Evolutionary conservation across 2,888 invertebrate genomes (phyloP).

Genomic region (Neocrepidodera transversa): DNA sequence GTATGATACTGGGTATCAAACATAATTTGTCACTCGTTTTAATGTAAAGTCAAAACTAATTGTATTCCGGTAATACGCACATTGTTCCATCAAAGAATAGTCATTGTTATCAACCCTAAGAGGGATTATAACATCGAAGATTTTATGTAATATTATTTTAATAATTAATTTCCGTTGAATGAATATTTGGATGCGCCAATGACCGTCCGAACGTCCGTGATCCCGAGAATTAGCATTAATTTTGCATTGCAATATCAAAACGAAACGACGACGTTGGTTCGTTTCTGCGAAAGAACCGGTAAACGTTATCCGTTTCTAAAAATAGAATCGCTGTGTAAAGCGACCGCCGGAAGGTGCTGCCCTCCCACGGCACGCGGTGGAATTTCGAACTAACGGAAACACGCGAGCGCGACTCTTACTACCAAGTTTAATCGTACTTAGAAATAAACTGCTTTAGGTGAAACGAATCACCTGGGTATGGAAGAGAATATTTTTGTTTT

Average conservation of each 20-base stretch:
- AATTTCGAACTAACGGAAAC: slow-evolving; percentile 36
- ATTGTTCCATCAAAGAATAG: background rate
- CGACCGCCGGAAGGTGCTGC: slow-evolving; percentile 43
- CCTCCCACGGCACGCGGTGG: slow-evolving; percentile 41
- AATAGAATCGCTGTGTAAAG: slow-evolving; percentile 47
- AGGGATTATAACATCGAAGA: too few species aligned
- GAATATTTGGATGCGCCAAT: background rate
- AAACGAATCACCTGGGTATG: too few species aligned
- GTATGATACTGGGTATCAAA: slow-evolving; percentile 15
- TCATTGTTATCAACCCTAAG: too few species aligned
- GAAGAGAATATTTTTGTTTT: background rate
- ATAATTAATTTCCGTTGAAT: too few species aligned
- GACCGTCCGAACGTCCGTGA: background rate
- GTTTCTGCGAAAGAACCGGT: slow-evolving; percentile 47
- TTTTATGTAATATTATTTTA: too few species aligned
- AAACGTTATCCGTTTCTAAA: slow-evolving; percentile 48
- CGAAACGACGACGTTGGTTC: slow-evolving; percentile 12
- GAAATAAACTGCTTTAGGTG: slow-evolving; percentile 4
- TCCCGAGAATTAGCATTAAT: slow-evolving; percentile 11
- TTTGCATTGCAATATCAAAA: slow-evolving; percentile 21
- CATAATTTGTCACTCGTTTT: slow-evolving; percentile 1
- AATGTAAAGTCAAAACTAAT: slow-evolving; percentile 1
- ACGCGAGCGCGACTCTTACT: slow-evolving; percentile 33
- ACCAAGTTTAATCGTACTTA: slow-evolving; percentile 11
- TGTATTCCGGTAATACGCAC: background rate